Evolutionary conservation across 2,888 invertebrate species (phyloP).

Genomic region (Tenthredo mesomela): DNA sequence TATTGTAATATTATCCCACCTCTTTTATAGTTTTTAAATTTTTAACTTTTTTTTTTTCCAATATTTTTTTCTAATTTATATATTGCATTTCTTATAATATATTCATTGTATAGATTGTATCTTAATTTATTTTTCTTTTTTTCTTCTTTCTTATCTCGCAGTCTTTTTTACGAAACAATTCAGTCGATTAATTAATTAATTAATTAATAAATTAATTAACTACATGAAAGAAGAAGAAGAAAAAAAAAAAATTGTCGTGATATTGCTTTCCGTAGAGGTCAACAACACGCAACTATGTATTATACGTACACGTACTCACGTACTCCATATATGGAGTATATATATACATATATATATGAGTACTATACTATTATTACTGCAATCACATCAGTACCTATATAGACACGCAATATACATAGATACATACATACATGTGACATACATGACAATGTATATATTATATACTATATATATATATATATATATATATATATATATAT

Average conservation of each 20-base stretch:
- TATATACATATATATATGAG: too few relatives aligned
- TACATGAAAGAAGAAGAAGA: not conserved
- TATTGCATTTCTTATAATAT: not conserved
- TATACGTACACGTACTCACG: too few relatives aligned
- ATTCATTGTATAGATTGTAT: not conserved
- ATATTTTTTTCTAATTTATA: not conserved
- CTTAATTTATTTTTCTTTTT: not conserved
- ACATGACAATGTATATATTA: not conserved
- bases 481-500: not conserved
- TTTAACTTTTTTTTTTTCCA: not conserved
- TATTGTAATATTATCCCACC: too few relatives aligned
- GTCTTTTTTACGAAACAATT: not conserved
- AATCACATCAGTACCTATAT: not conserved
- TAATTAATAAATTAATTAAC: not conserved
- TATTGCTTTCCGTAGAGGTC: constrained; percentile 23
- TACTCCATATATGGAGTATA: not conserved
- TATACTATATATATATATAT: too few relatives aligned
- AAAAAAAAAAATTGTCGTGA: not conserved
- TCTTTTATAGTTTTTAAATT: not conserved
- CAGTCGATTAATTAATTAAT: not conserved
- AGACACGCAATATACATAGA: not conserved
- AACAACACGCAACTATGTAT: constrained; percentile 7
- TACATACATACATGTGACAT: not conserved
- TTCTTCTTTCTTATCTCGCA: not conserved
- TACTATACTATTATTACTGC: not conserved